A percentile compares a stretch with the other conserved stretches of the same genome.
phyloP scores from a whole-genome alignment of 2,797 vertebrate genomes.

The Silurus lanzhouensis region DNA sequence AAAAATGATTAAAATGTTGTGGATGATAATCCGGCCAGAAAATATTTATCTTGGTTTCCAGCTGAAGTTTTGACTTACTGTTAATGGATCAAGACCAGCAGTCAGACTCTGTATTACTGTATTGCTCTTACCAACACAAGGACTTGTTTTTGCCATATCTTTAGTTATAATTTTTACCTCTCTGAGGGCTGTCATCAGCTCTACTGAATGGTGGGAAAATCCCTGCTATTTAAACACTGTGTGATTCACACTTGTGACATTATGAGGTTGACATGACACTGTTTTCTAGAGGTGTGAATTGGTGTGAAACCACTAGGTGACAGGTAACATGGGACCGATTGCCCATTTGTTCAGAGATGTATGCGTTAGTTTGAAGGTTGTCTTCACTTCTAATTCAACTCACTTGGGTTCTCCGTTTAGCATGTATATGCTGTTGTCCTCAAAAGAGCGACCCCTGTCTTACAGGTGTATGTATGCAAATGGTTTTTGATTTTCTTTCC shows the following conservation, averaged over 20 bases:
- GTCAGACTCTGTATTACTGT: neutral
- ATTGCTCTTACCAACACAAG: too few relatives aligned
- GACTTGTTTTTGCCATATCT: neutral
- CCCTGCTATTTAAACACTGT: neutral
- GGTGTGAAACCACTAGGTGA: neutral
- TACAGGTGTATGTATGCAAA: neutral
- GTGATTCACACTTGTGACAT: neutral
- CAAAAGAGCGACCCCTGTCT: neutral
- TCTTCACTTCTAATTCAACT: neutral
- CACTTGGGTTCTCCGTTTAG: neutral
- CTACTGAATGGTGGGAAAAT: constrained; percentile 2
- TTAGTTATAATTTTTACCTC: neutral
- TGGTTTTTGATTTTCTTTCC: neutral
- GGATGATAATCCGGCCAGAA: neutral
- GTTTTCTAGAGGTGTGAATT: neutral
- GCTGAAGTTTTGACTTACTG: neutral
- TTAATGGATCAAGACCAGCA: neutral
- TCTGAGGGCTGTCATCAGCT: neutral
- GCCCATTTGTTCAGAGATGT: neutral
- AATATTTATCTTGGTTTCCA: neutral
- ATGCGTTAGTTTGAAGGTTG: neutral
- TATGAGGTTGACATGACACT: neutral
- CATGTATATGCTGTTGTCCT: neutral
- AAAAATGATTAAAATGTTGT: neutral
- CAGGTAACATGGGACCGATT: neutral